Evolutionary conservation across 2,797 vertebrate species (phyloP), one percentile per base, ranked within the genome.

Genomic region (Phalloptychus januarius): DNA sequence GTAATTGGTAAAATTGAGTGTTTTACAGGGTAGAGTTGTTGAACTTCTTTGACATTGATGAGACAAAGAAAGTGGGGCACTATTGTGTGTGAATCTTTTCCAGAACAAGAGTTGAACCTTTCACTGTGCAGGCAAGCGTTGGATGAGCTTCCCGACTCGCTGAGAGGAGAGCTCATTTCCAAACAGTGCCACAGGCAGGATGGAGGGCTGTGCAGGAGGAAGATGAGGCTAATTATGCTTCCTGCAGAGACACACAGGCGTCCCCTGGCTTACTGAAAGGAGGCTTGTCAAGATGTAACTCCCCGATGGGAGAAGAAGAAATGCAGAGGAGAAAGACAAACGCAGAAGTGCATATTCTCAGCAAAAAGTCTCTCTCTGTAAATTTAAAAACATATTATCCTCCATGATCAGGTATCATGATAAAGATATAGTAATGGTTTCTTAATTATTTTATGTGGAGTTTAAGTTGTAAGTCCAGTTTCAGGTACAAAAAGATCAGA

Each of bases 211-310:
- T 54, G 54, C 4, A 1, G 5, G 46, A 87, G 83, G 85, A 78
- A 84, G 87, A 88, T 79, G 83, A 88, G 82, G 81, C 75, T 89
- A 88, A 92, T 92, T 91, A 90, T 86, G 79, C 80, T 81, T 81
- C 78, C 81, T 0, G n/a, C 74, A 7, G 83, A 86, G 82, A 50
- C 77, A 71, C 75, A 63, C 50, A 61, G 72, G 74, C 67, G 4
- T 83, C 74, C 77, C 72, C 73, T 65, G 81, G 58, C 74, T 79
- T 75, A 58, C 58, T 72, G 5, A 36, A 16, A 76, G 70, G 78
- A 52, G 28, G 81, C 65, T 78, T 80, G 85, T 91, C 81, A 74
- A 77, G 76, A 87, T 75, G 0, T 0, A 65, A 77, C 54, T 89
- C 81, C 82, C 79, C 2, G 45, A 69, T 48, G 90, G 83, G 83